These are phyloP conservation scores for Tuberolachnus salignus DNA, from an alignment of 2,888 invertebrate genomes.

Conservation along the genomic window DNA sequence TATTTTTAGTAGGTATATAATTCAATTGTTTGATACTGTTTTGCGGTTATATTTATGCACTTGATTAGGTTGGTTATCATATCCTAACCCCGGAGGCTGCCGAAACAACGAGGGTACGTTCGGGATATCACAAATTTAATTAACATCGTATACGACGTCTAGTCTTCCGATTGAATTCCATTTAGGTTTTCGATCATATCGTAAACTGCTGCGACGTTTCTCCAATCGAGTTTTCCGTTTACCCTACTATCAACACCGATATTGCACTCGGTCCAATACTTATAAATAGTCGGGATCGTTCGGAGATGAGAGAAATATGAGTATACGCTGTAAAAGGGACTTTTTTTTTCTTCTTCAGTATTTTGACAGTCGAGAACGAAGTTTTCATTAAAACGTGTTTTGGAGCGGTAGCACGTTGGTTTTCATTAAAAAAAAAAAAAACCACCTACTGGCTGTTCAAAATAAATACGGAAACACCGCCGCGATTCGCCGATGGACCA, in stretches of 20 bases:
- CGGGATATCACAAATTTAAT: not conserved
- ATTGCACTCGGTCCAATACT: not conserved
- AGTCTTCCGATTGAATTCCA: not conserved
- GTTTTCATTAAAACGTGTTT: not conserved
- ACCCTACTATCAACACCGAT: constrained; percentile 23
- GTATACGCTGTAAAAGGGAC: not conserved
- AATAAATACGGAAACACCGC: not conserved
- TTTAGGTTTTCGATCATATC: not conserved
- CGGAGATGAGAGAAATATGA: not conserved
- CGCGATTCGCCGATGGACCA: not conserved
- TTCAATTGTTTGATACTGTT: no score
- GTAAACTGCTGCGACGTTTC: not conserved
- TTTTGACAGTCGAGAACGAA: not conserved
- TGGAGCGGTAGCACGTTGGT: not conserved
- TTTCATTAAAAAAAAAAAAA: constrained; percentile 18
- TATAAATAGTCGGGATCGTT: not conserved
- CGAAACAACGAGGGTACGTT: not conserved
- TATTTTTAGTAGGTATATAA: no score
- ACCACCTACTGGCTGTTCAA: not conserved
- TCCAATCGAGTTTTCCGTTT: not conserved
- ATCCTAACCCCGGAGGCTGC: no score
- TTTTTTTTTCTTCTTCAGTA: not conserved
- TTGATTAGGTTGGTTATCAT: no score
- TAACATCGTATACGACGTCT: not conserved
- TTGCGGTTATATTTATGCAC: no score